phyloP scores from a whole-genome alignment of 2,888 invertebrate genomes.

The Amphipoea oculea region DNA sequence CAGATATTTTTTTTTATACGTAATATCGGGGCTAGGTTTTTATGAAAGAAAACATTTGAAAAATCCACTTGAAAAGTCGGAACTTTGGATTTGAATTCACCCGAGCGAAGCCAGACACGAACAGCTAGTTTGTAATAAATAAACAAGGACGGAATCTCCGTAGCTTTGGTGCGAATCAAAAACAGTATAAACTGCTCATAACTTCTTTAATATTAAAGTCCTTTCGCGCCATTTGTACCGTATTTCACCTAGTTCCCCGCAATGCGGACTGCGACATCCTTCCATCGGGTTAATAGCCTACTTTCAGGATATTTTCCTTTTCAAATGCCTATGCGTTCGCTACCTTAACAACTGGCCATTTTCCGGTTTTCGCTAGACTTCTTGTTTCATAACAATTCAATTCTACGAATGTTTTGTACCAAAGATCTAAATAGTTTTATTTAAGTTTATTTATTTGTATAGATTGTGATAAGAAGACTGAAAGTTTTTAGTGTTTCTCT shows the following conservation, averaged over 20 bases:
- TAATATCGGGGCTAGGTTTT: not conserved
- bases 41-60: not conserved
- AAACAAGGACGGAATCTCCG: not conserved
- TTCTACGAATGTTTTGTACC: not conserved
- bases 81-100: not conserved
- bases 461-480: not conserved
- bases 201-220: slow-evolving; percentile 14
- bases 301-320: slow-evolving; percentile 35
- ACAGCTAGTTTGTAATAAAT: not conserved
- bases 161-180: not conserved
- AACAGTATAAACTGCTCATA: slow-evolving; percentile 6
- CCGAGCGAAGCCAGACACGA: not conserved
- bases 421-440: too few relatives aligned
- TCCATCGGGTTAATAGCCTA: slow-evolving; percentile 37
- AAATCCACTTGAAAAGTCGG: not conserved
- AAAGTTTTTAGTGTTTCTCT: not conserved
- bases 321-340: slow-evolving; percentile 22
- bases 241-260: slow-evolving; percentile 42
- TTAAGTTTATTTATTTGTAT: too few relatives aligned
- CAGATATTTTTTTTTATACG: not conserved
- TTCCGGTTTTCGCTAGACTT: not conserved
- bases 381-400: not conserved
- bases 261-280: slow-evolving; percentile 59
- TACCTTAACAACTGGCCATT: slow-evolving; percentile 15
- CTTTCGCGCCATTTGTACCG: slow-evolving; percentile 30